Base-by-base conservation (phyloP, 2,888 invertebrate species). In the Carcina quercana region DNA sequence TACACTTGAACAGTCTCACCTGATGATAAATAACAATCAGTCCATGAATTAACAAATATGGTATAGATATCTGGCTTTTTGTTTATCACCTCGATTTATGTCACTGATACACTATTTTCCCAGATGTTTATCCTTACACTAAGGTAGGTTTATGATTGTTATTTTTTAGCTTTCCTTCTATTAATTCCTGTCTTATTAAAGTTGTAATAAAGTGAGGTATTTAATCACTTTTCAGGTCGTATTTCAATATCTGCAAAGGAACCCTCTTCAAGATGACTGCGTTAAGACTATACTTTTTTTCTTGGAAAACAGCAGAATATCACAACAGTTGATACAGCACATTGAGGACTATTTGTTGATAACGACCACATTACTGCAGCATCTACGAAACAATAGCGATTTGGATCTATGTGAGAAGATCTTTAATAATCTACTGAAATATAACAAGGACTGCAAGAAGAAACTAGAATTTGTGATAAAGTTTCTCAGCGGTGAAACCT, bases 391-490 rank as follows among this genome's bases (percentile, higher is more conserved):
- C 11, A 42, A 59, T 5, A 42, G 30, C 8, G 26, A 20, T 14
- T 11, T 12, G 3, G 19, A 28, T 2, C 30, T 57, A 2, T 50
- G 57, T 37, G 41, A 63, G 32, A 66, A 50, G 48, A 44, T 80
- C 21, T 42, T 83, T 1, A 60, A 47, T 15, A 68, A 65, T 20
- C 41, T 74, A 0, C 36, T 57, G 3, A 71, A 67, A 42, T 71
- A 67, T 38, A 76, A 78, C 38, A 72, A 59, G 40, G 73, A 75
- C 20, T 70, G 68, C 3, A 82, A 76, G 32, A 80, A 69, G 32
- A 83, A 82, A 47, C 39, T 76, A 2, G 78, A 79, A 28, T 79
- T 80, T 37, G 66, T 78, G 1, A 32, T 57, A 1, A 76, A 78
- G 42, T 42, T 82, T 1, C 37, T 82, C 3, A 53, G 66, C 3